Conservation (phyloP, 2,113 vertebrate species). For the Nannospalax galili region DNA sequence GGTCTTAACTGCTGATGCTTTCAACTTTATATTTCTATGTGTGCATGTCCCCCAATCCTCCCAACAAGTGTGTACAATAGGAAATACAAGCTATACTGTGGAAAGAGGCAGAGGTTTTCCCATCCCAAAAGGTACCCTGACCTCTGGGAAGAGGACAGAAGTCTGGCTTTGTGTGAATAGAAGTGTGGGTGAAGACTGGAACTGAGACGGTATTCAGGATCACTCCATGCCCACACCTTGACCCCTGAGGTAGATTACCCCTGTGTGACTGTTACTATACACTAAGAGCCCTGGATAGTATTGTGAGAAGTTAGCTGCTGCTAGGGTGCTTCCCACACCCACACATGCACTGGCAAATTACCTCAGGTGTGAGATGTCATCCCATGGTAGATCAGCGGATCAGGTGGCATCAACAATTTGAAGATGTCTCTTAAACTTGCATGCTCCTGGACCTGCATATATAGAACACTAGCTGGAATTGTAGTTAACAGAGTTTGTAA, state of each 20-base stretch:
- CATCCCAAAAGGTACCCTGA: not conserved
- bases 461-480: not conserved
- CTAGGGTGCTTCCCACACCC: not conserved
- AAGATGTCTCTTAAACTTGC: not conserved
- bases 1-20: not conserved
- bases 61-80: not conserved
- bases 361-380: not conserved
- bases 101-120: too few species aligned
- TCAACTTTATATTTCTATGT: not conserved
- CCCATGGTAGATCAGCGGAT: not conserved
- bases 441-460: not conserved
- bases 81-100: too few species aligned
- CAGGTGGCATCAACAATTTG: not conserved
- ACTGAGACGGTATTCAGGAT: too few species aligned
- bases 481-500: not conserved
- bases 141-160: not conserved
- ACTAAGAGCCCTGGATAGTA: not conserved
- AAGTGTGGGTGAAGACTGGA: not conserved
- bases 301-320: not conserved
- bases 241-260: not conserved
- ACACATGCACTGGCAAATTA: not conserved
- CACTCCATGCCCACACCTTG: not conserved
- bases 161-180: not conserved
- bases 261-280: not conserved
- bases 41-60: not conserved